Percentiles rank a stretch among this genome's conserved stretches.
phyloP scores from a whole-genome alignment of 2,113 vertebrate species.

The Pachyramphus minor region DNA sequence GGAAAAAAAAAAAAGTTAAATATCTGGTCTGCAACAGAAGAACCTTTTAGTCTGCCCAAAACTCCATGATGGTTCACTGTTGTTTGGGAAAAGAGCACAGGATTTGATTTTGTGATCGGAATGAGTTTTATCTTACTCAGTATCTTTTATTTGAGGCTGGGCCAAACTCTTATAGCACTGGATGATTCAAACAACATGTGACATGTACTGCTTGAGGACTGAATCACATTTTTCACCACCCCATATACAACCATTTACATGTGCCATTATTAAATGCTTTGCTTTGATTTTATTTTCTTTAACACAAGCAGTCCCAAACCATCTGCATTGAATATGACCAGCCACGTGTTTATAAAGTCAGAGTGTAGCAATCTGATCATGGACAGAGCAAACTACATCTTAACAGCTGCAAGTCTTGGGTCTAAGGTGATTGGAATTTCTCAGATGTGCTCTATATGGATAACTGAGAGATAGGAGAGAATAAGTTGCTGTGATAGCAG shows the following conservation, averaged over 20 bases:
- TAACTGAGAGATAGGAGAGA: background rate
- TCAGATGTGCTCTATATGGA: background rate
- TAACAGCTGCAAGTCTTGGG: conserved; percentile 10
- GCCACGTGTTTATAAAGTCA: background rate
- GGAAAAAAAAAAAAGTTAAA: background rate
- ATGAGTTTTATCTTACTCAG: conserved; percentile 60
- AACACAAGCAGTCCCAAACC: background rate
- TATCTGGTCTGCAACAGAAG: background rate
- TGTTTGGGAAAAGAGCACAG: background rate
- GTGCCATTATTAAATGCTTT: background rate
- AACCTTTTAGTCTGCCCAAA: conserved; percentile 15
- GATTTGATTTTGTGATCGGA: conserved; percentile 28
- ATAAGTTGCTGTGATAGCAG: background rate
- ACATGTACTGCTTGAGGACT: background rate
- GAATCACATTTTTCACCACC: background rate
- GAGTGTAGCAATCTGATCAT: background rate
- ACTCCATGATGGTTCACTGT: background rate
- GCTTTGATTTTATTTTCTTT: background rate
- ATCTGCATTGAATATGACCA: conserved; percentile 26
- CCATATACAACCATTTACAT: background rate
- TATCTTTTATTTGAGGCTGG: conserved; percentile 22
- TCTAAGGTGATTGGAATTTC: conserved; percentile 27
- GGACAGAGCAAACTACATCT: background rate
- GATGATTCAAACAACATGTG: conserved; percentile 44
- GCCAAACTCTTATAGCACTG: background rate